A percentile compares a stretch with the other conserved stretches of the same genome.
These are phyloP conservation scores for Anabas testudineus DNA, from an alignment of 2,797 vertebrate species.

Conservation along the genomic window DNA sequence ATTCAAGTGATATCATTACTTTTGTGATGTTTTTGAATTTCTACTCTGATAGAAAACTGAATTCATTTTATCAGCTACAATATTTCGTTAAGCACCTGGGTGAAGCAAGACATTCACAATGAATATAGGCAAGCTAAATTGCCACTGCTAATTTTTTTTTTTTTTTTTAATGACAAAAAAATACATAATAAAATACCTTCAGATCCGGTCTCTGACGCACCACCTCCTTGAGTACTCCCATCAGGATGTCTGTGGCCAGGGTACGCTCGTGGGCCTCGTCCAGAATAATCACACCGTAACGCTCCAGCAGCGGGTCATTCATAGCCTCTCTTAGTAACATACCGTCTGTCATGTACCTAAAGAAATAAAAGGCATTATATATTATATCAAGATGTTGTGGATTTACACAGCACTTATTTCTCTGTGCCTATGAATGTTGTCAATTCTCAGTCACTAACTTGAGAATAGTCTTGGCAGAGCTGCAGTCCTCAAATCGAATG, in stretches of 20 bases:
- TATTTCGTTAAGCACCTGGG: not conserved
- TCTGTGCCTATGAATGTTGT: not conserved
- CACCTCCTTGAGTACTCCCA: conserved; percentile 99
- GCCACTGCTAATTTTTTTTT: no score
- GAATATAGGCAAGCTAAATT: not conserved
- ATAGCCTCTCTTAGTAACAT: conserved; percentile 98
- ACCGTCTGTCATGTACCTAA: conserved; percentile 98
- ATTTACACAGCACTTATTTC: not conserved
- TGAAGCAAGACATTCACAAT: not conserved
- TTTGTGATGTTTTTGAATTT: not conserved
- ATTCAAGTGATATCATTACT: no score
- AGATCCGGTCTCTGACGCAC: conserved; percentile 95
- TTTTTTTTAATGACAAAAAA: not conserved
- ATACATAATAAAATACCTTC: conserved; percentile 85
- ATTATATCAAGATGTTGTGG: not conserved
- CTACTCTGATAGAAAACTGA: no score
- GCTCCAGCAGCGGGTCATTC: conserved; percentile 98
- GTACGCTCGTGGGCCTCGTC: conserved; percentile 99
- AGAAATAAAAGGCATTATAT: conserved; percentile 4
- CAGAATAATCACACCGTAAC: conserved; percentile 98
- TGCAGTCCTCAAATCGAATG: conserved; percentile 99
- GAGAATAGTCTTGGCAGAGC: conserved; percentile 97
- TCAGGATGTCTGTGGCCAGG: conserved; percentile 97
- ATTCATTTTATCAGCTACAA: not conserved
- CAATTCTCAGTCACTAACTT: conserved; percentile 87